Evolutionary conservation across 2,888 invertebrate species (phyloP), one percentile per base, ranked within the genome.

Genomic region (Xestia rhomboidea): DNA sequence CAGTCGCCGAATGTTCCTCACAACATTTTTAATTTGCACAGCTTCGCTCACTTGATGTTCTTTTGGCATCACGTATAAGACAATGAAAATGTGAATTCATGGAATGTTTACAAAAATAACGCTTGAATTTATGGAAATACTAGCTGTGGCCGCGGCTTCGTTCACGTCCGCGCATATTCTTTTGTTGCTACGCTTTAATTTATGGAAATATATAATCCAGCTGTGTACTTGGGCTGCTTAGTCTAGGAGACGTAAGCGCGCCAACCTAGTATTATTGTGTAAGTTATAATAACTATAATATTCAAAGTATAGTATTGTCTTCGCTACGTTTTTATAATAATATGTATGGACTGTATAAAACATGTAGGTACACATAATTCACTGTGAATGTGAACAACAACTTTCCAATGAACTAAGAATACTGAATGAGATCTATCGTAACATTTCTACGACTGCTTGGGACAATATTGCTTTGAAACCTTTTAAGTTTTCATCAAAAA

Each of bases 401-500:
- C 75, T 77, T 77, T 82, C 84, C 77, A 87, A 84, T 83, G 79
- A 85, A 82, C 69, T 88, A 83, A 76, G 76, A 77, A 84, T 78
- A 85, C 78, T 79, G 74, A 87, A 88, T 89, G 86, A 87, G 85
- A 85, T 90, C 86, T 88, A 90, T 85, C 81, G 79, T 73, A 86
- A 94, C 95, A 94, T 93, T 94, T 96, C 91, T 96, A 96, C 89
- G 95, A 91, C 92, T 95, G 94, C 94, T 85, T 85, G 90, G 80
- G 83, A 87, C 91, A 89, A 93, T 94, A 95, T 95, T 95, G 89
- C 89, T 89, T 82, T 87, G 96, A 96, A 96, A 96, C 96, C 96
- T 96, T 94, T 93, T 81, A 95, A 95, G 93, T 96, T 96, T 92
- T 96, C 96, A 96, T 96, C 94, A 94, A 95, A 96, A 89, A 90